Percentiles rank a stretch among this genome's conserved stretches.
Conservation (phyloP, 2,797 vertebrate species). For the Enteromius radiatus region DNA sequence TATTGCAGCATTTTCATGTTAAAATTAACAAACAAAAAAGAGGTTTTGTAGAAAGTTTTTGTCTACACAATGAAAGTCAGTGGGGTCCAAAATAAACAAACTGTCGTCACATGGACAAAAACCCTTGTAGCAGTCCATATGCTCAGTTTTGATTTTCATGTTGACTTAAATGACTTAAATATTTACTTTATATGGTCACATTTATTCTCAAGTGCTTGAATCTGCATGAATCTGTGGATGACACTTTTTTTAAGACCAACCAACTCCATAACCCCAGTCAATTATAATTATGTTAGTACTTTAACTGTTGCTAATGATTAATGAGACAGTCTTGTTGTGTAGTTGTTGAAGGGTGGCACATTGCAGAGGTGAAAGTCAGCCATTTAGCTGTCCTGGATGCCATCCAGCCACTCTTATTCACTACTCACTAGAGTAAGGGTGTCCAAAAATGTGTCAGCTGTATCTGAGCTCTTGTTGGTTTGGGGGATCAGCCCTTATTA, state of each 20-base stretch:
- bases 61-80: no score
- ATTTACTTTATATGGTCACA: background rate
- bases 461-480: background rate
- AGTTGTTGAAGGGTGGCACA: background rate
- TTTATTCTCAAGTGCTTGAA: background rate
- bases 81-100: background rate
- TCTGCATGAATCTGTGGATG: background rate
- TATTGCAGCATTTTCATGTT: background rate
- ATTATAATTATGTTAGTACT: background rate
- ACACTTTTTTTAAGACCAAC: background rate
- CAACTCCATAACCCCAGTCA: background rate
- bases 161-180: no score
- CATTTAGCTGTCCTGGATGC: background rate
- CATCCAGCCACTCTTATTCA: background rate
- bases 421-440: background rate
- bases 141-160: background rate
- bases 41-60: background rate
- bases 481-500: background rate
- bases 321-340: background rate
- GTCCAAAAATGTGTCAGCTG: background rate
- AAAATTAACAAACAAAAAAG: background rate
- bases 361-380: background rate
- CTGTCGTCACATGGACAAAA: background rate
- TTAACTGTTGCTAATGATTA: background rate
- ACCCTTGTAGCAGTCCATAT: background rate